Base-by-base conservation (phyloP, 2,797 vertebrate species). In the Chelon labrosus region DNA sequence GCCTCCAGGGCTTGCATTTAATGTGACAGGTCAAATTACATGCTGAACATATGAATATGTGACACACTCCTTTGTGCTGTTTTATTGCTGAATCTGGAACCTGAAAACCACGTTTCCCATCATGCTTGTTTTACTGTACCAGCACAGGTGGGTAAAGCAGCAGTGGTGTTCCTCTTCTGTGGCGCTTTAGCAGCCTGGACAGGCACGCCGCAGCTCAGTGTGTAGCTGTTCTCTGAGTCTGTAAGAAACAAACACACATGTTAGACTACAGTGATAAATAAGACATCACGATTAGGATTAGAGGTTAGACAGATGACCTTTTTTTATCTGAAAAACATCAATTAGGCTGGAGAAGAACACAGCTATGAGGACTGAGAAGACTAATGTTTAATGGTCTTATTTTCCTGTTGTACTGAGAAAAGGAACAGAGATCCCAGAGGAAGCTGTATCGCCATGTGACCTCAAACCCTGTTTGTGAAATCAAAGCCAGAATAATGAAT, bases 141-240 rank as follows among this genome's bases (percentile, higher is more conserved):
- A 88, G 95, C 76, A 38, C 96, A 97, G 87, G 89, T 87, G 65
- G 90, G 92, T 68, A 88, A 70, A 2, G 90, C 76, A 3, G 86
- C 7, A 0, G 93, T 96, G 1, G 50, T 10, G 0, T 97, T 98
- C 80, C 85, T 96, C 69, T 94, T 95, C 64, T 91, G 95, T 3
- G 82, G 89, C 0, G 72, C 77, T 93, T 95, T 99, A 85, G 93
- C 91, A 25, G 94, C 89, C 62, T 96, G 96, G 37, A 94, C 75
- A 0, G 96, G 96, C 7, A 97, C 60, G 0, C 97, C 98, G 0
- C 98, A 99, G 91, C 96, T 98, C 82, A 99, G 91, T 0, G 96
- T 92, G 89, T 98, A 99, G 90, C 96, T 97, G 91, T 95, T 97
- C 81, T 99, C 98, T 0, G 96, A 96, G 89, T 97, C 97, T 99